Evolutionary conservation across 2,113 vertebrate genomes (phyloP), one percentile per base, ranked within the genome.

Genomic region (Ceyx melanurus): DNA sequence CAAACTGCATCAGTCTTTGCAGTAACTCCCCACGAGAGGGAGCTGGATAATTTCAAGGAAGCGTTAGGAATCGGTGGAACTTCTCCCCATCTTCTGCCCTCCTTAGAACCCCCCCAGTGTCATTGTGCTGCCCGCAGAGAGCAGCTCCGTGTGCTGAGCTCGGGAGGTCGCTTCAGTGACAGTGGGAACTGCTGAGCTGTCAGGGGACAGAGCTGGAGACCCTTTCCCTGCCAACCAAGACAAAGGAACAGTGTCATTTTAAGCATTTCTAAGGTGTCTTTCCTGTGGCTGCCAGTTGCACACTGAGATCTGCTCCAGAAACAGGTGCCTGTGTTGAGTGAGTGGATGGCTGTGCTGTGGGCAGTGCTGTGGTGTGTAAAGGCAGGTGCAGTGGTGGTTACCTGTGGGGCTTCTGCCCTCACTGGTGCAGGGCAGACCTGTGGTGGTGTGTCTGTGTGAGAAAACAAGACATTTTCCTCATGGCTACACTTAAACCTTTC

Each of bases 11-110:
- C 37, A 11, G 3, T 67, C 15, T 66, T 14, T 53, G 1, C 57
- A 22, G 80, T 53, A 71, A 64, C 80, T 37, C 25, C 16, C 96
- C 96, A 94, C 85, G 68, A 96, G 96, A 94, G 95, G 96, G 95
- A 96, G 96, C 88, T 86, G 65, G 48, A 81, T 81, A 77, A 72
- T 57, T 89, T 78, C 5, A 19, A 42, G 72, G 77, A 75, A 70
- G 74, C 42, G 7, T 89, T 72, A 86, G 62, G 85, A 90, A 89
- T 4, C 17, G 37, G 10, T 89, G 40, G 57, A 70, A 91, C 77
- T 90, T 88, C 42, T 90, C 84, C 80, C 70, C 67, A 42, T 26
- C 80, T 74, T 82, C 29, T 89, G 81, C 10, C 19, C 29, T 79
- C 73, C 42, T 64, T 78, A 50, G 17, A 82, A 31, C 73, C 23